phyloP scores from a whole-genome alignment of 2,113 vertebrate genomes.

The human (Homo sapiens) region DNA sequence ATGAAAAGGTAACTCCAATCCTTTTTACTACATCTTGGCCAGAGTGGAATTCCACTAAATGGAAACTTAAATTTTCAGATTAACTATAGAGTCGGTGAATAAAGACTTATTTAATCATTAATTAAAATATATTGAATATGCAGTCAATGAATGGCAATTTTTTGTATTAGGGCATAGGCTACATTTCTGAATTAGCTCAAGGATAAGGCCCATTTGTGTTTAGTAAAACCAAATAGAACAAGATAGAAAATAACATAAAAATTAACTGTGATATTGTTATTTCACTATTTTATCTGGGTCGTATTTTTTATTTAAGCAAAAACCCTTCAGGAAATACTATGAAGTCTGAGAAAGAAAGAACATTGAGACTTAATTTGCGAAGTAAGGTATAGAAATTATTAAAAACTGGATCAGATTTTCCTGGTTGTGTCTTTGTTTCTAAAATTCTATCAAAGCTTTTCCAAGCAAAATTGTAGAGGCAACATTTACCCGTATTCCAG shows the following conservation, averaged over 20 bases:
- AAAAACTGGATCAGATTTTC: background rate
- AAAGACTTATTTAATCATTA: background rate
- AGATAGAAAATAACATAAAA: constrained; percentile 21
- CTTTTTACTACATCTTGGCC: background rate
- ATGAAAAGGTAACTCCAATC: background rate
- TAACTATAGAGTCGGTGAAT: background rate
- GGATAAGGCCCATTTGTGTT: background rate
- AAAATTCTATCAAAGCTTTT: background rate
- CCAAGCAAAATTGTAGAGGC: constrained; percentile 2
- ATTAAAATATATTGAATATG: background rate
- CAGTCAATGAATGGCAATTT: background rate
- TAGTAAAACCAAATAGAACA: background rate
- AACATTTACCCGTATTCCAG: background rate
- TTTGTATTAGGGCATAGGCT: background rate
- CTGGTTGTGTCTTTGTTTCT: constrained; percentile 16
- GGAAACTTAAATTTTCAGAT: constrained; percentile 20
- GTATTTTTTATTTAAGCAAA: background rate
- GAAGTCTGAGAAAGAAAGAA: constrained; percentile 19
- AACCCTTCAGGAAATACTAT: background rate
- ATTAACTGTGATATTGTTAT: background rate
- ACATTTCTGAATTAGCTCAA: background rate
- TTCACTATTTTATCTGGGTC: background rate
- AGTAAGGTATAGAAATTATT: background rate
- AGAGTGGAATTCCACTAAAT: background rate
- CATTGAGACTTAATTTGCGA: background rate